Base-by-base conservation (phyloP, 1,140 invertebrate species). In the Phymorhynchus buccinoides region DNA sequence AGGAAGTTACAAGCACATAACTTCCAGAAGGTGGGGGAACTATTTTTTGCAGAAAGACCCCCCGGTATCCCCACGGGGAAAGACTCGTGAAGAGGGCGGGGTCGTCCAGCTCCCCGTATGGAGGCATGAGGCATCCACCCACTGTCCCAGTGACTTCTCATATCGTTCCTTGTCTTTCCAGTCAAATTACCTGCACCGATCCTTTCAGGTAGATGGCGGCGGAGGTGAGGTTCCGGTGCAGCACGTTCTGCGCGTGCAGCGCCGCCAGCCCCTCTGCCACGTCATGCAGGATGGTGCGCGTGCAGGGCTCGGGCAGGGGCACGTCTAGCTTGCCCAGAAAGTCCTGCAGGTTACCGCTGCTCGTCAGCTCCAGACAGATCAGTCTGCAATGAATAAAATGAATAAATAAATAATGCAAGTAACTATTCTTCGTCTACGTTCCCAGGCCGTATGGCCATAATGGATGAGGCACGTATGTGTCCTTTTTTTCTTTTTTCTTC, bases 141-240 rank as follows among this genome's bases (percentile, higher is more conserved):
- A n/a, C n/a, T n/a, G n/a, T n/a, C n/a, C n/a, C n/a, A n/a, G n/a
- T n/a, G n/a, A n/a, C n/a, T n/a, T n/a, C n/a, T n/a, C n/a, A 12
- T 27, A 32, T 35, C 73, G 35, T 12, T 75, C 73, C 18, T 16
- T 32, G 35, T 27, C 62, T 42, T n/a, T n/a, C n/a, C n/a, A n/a
- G n/a, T n/a, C n/a, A n/a, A 81, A 80, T 88, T 83, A 91, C 91
- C 85, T 90, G 90, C n/a, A 91, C 85, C 37, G 91, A 91, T 48
- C 91, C 91, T 85, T 92, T 91, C 71, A 92, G 89, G 86, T 91
- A 92, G 71, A 92, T 86, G 42, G 89, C 88, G 3, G 88, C 88
- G 9, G 90, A 88, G 7, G 87, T 90, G 37, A 92, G 88, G 73
- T 91, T 91, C 41, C 89, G 89, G 80, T 92, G 91, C 1, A 92